Percentiles rank a stretch among this genome's conserved stretches.
Evolutionary conservation across 1,140 invertebrate species (phyloP).

Genomic region (Andrena cerasifolii): DNA sequence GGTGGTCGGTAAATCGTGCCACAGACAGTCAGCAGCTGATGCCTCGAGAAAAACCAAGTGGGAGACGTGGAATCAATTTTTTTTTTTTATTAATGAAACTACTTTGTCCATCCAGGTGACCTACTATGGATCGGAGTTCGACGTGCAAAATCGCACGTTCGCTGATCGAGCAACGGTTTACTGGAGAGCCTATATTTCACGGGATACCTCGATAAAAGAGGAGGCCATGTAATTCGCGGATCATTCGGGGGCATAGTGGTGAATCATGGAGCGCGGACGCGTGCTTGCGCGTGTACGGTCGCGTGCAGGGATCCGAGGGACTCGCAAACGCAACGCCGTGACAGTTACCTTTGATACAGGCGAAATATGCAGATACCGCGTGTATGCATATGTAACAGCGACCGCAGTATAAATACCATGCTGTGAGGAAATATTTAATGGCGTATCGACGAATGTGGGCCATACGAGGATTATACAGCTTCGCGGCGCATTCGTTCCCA

Average conservation of each 20-base stretch:
- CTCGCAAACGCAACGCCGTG: background rate
- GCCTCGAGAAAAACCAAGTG: no score
- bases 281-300: no score
- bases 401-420: conserved; percentile 33
- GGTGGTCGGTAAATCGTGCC: no score
- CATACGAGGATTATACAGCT: conserved; percentile 18
- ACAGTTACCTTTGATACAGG: background rate
- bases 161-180: no score
- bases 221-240: background rate
- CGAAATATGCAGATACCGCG: conserved; percentile 32
- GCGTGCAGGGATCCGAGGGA: background rate
- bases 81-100: no score
- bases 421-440: conserved; percentile 44
- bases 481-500: background rate
- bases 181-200: no score
- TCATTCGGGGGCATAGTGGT: background rate
- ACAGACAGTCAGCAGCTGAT: no score
- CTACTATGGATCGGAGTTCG: no score
- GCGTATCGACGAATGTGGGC: conserved; percentile 34
- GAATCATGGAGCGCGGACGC: background rate
- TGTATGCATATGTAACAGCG: conserved; percentile 37
- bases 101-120: no score
- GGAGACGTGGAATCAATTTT: no score
- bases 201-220: no score
- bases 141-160: no score